Evolutionary conservation across 2,113 vertebrate species (phyloP).

Genomic region (Elanoides forficatus): DNA sequence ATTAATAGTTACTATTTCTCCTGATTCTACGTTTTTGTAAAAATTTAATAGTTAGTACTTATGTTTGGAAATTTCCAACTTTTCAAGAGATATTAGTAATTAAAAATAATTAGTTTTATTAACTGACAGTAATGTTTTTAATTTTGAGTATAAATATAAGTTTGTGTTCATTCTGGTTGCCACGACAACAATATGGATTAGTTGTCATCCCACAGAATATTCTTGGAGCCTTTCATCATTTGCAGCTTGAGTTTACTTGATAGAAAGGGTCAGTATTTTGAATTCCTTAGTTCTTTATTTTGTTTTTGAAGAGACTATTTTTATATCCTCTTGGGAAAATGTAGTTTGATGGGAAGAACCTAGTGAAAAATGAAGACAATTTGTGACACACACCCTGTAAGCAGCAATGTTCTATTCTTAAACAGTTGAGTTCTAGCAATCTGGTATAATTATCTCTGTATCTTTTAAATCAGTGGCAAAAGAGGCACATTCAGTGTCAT

Average conservation of each 20-base stretch:
- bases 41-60: background rate
- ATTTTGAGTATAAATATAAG: slow-evolving; percentile 55
- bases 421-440: slow-evolving; percentile 22
- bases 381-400: background rate
- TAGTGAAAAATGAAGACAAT: slow-evolving; percentile 8
- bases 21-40: background rate
- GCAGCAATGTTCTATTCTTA: background rate
- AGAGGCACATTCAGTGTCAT: background rate
- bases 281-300: slow-evolving; percentile 22
- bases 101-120: slow-evolving; percentile 49
- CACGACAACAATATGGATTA: slow-evolving; percentile 20
- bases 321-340: background rate
- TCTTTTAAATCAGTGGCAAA: slow-evolving; percentile 45
- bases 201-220: slow-evolving; percentile 11
- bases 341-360: background rate
- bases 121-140: slow-evolving; percentile 54
- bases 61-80: background rate
- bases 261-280: slow-evolving; percentile 5
- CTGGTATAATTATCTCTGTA: slow-evolving; percentile 18
- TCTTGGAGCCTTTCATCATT: background rate
- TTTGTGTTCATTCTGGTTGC: slow-evolving; percentile 54
- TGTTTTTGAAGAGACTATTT: slow-evolving; percentile 15
- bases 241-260: slow-evolving; percentile 18
- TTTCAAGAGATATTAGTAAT: slow-evolving; percentile 23
- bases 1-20: background rate